These are phyloP conservation scores for Clinocottus analis DNA, from an alignment of 2,113 vertebrate species.

Conservation along the genomic window DNA sequence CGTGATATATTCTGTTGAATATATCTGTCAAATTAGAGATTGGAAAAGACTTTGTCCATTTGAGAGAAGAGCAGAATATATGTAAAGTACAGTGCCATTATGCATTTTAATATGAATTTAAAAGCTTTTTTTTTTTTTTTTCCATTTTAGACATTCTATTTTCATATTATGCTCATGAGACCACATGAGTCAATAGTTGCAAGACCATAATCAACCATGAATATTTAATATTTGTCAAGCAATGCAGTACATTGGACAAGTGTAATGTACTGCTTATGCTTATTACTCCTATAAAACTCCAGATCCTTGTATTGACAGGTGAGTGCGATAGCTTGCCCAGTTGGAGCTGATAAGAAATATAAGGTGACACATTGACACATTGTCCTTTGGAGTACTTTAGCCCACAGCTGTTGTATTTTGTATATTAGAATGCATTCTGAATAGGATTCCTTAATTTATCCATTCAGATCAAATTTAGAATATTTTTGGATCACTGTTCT, in stretches of 20 bases:
- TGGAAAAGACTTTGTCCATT: not conserved
- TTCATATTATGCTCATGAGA: not conserved
- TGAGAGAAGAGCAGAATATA: not conserved
- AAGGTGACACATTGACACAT: slow-evolving; percentile 51
- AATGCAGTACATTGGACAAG: not conserved
- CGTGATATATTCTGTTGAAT: not conserved
- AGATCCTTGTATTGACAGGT: not conserved
- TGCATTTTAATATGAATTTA: not conserved
- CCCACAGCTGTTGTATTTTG: slow-evolving; percentile 2
- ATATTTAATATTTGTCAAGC: not conserved
- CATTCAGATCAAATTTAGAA: not conserved
- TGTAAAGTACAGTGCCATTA: not conserved
- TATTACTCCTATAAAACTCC: slow-evolving; percentile 19
- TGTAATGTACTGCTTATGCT: no score
- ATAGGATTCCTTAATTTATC: not conserved
- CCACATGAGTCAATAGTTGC: not conserved
- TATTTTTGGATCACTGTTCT: not conserved
- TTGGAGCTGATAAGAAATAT: slow-evolving; percentile 55
- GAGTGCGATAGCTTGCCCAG: not conserved
- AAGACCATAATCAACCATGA: not conserved
- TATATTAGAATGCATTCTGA: not conserved
- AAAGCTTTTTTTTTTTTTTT: not conserved
- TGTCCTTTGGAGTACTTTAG: not conserved
- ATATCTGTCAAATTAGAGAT: not conserved
- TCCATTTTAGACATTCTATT: not conserved